Conservation (phyloP, 2,888 invertebrate species). For the Callosobruchus maculatus region DNA sequence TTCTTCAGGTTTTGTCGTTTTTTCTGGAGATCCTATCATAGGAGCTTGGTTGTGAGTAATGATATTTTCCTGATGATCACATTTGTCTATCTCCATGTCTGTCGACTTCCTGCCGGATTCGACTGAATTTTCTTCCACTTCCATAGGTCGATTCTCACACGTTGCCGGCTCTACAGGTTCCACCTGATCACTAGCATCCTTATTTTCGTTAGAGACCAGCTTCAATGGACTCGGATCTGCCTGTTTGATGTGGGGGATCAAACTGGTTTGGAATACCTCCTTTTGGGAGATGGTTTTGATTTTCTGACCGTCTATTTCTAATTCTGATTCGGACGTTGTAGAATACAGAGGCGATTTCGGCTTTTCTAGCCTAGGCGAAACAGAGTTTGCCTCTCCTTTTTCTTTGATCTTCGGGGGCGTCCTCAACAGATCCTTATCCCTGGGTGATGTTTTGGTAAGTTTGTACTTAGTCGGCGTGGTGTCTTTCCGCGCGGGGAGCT, state of each 20-base stretch:
- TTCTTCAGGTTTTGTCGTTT: background rate
- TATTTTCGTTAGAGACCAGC: background rate
- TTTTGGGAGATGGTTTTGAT: constrained; percentile 47
- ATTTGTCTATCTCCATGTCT: constrained; percentile 38
- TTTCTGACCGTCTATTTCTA: constrained; percentile 50
- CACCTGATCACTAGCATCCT: constrained; percentile 13
- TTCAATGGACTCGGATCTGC: constrained; percentile 13
- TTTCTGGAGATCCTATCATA: background rate
- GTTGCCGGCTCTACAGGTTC: constrained; percentile 2
- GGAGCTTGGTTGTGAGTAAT: constrained; percentile 9
- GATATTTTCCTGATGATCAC: constrained; percentile 25
- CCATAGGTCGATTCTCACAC: constrained; percentile 11
- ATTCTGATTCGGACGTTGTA: constrained; percentile 48
- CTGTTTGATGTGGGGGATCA: constrained; percentile 19
- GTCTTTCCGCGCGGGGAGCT: constrained; percentile 52
- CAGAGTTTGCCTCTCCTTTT: constrained; percentile 15
- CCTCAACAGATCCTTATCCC: constrained; percentile 38
- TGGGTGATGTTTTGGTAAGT: constrained; percentile 35
- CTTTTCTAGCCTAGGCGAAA: constrained; percentile 21
- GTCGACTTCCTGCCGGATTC: constrained; percentile 31
- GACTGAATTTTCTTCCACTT: constrained; percentile 10
- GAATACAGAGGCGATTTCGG: constrained; percentile 34
- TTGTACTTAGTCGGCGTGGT: constrained; percentile 50
- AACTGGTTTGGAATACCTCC: constrained; percentile 39
- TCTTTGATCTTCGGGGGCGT: constrained; percentile 12